Evolutionary conservation across 2,888 invertebrate species (phyloP), one percentile per base, ranked within the genome.

Genomic region (Aporophyla lueneburgensis): DNA sequence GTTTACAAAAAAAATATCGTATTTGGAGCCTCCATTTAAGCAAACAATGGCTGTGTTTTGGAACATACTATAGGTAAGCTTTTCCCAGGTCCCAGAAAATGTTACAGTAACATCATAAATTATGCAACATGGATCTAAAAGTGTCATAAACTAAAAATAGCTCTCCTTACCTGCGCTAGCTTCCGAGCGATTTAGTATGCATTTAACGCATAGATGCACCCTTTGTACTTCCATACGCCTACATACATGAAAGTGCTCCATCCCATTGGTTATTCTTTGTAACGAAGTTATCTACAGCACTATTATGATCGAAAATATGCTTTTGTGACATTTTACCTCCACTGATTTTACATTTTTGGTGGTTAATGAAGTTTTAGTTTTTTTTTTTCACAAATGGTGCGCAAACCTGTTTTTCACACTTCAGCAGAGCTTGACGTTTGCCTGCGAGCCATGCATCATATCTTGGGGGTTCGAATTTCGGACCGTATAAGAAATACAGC

Each of bases 171-270:
- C 78, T 87, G 84, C 82, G 75, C 70, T 73, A 66, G 86, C 89
- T 93, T 93, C 91, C 93, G 90, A 84, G 74, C 90, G 91, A 93
- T 93, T 93, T 93, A 88, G 76, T 88, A 86, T 92, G 91, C 91
- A 91, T 91, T 93, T 91, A 89, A 90, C 93, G 93, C 91, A 92
- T 90, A 88, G 83, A 83, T 93, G 93, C 93, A 93, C 91, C 93
- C 93, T 93, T 93, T 93, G 92, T 91, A 88, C 87, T 82, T 85
- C 82, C 89, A 88, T 80, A 82, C 69, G 73, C 79, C 75, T 66
- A 82, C 78, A 72, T 85, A 71, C 85, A 80, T 77, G 75, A 76
- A 84, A 80, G 84, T 85, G 70, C 67, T 76, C 66, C 61, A 74
- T 54, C 49, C 12, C 53, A 67, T 70, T 63, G n/a, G n/a, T 77